Conservation (phyloP, 1,140 invertebrate genomes). For the Limonius californicus region DNA sequence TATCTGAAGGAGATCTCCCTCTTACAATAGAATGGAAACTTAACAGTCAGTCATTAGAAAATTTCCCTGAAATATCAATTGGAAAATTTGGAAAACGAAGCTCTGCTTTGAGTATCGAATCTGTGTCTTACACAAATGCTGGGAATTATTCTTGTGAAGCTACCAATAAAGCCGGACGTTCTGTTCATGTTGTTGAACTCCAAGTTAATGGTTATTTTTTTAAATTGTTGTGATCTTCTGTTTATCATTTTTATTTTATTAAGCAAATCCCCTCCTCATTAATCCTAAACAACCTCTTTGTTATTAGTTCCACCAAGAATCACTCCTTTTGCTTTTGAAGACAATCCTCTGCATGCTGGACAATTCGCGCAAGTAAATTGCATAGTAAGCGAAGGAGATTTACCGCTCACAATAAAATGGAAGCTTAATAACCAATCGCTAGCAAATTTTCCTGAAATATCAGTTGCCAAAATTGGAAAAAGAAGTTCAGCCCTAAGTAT, state of each 20-base stretch:
- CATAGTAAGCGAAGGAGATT: conserved; percentile 32
- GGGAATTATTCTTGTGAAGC: conserved; percentile 77
- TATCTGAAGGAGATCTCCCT: conserved; percentile 66
- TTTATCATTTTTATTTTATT: background rate
- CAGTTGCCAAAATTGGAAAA: conserved; percentile 55
- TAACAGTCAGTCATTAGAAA: conserved; percentile 51
- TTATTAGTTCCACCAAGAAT: conserved; percentile 54
- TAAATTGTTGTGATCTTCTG: background rate
- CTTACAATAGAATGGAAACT: conserved; percentile 65
- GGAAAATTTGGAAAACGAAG: conserved; percentile 47
- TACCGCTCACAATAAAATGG: conserved; percentile 45
- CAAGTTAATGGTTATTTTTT: conserved; percentile 61
- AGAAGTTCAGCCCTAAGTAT: conserved; percentile 71
- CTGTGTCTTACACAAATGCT: conserved; percentile 53
- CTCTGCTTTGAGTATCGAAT: conserved; percentile 57
- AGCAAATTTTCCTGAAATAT: conserved; percentile 16
- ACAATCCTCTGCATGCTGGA: conserved; percentile 49
- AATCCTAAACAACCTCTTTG: background rate
- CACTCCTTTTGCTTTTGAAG: conserved; percentile 61
- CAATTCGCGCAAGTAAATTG: conserved; percentile 40
- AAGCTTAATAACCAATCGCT: conserved; percentile 45
- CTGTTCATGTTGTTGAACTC: conserved; percentile 62
- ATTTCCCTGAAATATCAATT: conserved; percentile 50
- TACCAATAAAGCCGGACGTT: conserved; percentile 68
- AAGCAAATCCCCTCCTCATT: background rate